phyloP scores from a whole-genome alignment of 2,888 invertebrate genomes.

The Athalia cordata region DNA sequence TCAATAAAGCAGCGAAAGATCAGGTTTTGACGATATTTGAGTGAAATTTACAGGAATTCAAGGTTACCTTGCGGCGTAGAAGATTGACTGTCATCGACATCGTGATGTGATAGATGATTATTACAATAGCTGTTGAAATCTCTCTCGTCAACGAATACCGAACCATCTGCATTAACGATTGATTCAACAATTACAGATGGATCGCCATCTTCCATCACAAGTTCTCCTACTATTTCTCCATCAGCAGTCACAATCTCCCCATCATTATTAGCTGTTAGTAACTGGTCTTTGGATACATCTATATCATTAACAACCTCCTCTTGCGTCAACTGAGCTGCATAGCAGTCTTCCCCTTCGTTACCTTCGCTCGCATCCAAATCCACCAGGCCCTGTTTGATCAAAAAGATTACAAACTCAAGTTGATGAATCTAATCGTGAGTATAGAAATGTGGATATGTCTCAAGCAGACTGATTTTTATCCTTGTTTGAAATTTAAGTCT shows the following conservation, averaged over 20 bases:
- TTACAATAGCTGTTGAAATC: constrained; percentile 66
- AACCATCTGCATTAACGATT: constrained; percentile 68
- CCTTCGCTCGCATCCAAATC: constrained; percentile 66
- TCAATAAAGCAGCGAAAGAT: no score
- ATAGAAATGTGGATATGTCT: neutral
- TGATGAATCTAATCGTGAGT: neutral
- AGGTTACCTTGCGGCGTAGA: constrained; percentile 60
- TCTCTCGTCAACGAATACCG: constrained; percentile 68
- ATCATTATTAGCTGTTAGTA: constrained; percentile 60
- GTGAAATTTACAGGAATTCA: neutral
- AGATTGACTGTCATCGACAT: constrained; percentile 60
- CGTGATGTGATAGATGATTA: constrained; percentile 60
- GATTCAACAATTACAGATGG: constrained; percentile 70
- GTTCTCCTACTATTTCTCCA: constrained; percentile 67
- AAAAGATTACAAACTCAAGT: neutral
- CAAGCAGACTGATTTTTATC: neutral
- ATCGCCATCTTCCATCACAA: constrained; percentile 69
- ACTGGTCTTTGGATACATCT: constrained; percentile 60
- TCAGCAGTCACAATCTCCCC: constrained; percentile 64
- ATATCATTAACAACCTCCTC: constrained; percentile 65
- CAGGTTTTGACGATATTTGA: neutral
- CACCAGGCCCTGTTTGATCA: constrained; percentile 56
- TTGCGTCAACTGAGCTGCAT: constrained; percentile 61
- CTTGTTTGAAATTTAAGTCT: neutral
- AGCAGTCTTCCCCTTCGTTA: constrained; percentile 68